These are phyloP conservation scores for Drosophila pseudotakahashii DNA, from an alignment of 2,888 invertebrate genomes.

Conservation along the genomic window DNA sequence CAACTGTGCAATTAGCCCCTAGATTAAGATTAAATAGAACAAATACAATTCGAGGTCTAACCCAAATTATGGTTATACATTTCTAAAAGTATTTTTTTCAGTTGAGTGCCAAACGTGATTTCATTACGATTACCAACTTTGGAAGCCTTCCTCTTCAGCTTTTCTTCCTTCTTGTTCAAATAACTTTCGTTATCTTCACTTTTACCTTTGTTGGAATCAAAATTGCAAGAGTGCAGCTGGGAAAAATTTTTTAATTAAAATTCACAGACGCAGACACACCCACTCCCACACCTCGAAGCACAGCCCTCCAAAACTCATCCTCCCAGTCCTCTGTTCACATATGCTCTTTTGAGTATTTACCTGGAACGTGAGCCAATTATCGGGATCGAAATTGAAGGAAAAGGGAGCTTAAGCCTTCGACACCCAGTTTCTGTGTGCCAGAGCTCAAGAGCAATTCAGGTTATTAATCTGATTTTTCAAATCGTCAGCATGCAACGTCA, in stretches of 20 bases:
- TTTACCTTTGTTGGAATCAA: slow-evolving; percentile 59
- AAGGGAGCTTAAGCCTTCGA: slow-evolving; percentile 38
- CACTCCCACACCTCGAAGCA: slow-evolving; percentile 23
- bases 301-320: slow-evolving; percentile 5
- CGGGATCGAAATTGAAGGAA: slow-evolving; percentile 38
- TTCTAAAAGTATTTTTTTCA: slow-evolving; percentile 1
- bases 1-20: too few relatives aligned
- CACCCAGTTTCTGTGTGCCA: slow-evolving; percentile 20
- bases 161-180: slow-evolving; percentile 33
- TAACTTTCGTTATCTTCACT: slow-evolving; percentile 55
- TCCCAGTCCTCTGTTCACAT: slow-evolving; percentile 44
- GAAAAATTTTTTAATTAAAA: slow-evolving; percentile 57
- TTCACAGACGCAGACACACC: slow-evolving; percentile 53
- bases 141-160: not conserved
- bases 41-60: too few relatives aligned
- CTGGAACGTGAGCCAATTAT: slow-evolving; percentile 81
- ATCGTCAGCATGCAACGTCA: slow-evolving; percentile 74
- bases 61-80: not conserved
- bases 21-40: too few relatives aligned
- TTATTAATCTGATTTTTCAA: slow-evolving; percentile 77
- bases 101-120: slow-evolving; percentile 38
- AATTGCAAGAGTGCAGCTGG: slow-evolving; percentile 46
- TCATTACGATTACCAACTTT: slow-evolving; percentile 36
- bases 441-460: slow-evolving; percentile 61
- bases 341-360: slow-evolving; percentile 69